Conservation (phyloP, 2,797 vertebrate species). For the Sebastiscus tertius region DNA sequence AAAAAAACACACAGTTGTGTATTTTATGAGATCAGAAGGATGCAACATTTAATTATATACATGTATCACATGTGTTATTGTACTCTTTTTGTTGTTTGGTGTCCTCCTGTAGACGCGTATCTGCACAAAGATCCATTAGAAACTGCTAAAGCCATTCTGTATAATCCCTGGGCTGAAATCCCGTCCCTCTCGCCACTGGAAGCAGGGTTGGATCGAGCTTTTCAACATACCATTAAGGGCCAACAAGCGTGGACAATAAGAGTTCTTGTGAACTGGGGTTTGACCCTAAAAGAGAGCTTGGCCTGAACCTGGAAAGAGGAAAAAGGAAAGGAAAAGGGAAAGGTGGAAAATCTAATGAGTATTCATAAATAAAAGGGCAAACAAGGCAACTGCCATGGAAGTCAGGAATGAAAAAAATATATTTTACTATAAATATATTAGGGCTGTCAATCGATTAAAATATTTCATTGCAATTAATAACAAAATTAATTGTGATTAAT, state of each 20-base stretch:
- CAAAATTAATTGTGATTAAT: no score
- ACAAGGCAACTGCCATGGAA: neutral
- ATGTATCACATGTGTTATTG: neutral
- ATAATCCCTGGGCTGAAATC: conserved; percentile 3
- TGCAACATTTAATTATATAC: neutral
- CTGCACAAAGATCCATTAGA: conserved; percentile 13
- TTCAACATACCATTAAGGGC: conserved; percentile 77
- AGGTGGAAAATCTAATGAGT: conserved; percentile 47
- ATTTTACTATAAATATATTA: neutral
- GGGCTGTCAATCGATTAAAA: no score
- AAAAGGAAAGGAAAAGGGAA: conserved; percentile 46
- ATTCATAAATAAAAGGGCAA: neutral
- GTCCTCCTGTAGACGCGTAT: neutral
- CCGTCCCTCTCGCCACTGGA: neutral
- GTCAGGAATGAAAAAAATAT: neutral
- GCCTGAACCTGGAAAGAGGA: conserved; percentile 60
- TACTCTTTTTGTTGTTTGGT: neutral
- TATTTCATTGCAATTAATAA: no score
- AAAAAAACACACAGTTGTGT: neutral
- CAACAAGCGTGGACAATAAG: conserved; percentile 11
- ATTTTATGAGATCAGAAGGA: neutral
- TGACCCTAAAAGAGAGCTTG: conserved; percentile 19
- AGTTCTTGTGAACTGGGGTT: conserved; percentile 20
- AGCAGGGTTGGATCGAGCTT: conserved; percentile 15
- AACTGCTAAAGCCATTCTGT: neutral